Percentiles rank a stretch among this genome's conserved stretches.
phyloP scores from a whole-genome alignment of 2,797 vertebrate species.

The Diplodus sargus region DNA sequence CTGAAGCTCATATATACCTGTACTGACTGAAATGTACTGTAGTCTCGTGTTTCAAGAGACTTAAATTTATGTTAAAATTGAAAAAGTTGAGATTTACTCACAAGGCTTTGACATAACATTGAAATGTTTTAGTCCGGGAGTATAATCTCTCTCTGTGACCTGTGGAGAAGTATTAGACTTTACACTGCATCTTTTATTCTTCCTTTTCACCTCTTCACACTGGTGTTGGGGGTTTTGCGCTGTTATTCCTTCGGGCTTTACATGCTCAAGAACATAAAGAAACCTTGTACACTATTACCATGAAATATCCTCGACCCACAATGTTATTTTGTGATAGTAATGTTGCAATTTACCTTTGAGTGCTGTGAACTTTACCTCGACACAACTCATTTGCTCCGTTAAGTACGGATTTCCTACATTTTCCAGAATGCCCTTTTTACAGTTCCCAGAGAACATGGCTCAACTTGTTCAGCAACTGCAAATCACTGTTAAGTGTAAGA shows the following conservation, averaged over 20 bases:
- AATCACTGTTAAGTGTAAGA: slow-evolving; percentile 13
- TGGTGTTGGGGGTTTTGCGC: not conserved
- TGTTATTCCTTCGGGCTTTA: not conserved
- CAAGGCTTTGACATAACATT: not conserved
- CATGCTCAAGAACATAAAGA: slow-evolving; percentile 11
- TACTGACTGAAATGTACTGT: slow-evolving; percentile 15
- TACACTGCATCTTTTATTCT: not conserved
- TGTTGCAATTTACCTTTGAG: slow-evolving; percentile 19
- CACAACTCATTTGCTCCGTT: slow-evolving; percentile 20
- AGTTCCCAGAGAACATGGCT: slow-evolving; percentile 3
- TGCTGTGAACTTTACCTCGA: not conserved
- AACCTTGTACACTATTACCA: not conserved
- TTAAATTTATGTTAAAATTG: slow-evolving; percentile 26
- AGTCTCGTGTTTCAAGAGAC: slow-evolving; percentile 32
- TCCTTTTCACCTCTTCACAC: not conserved
- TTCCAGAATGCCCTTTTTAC: slow-evolving; percentile 13
- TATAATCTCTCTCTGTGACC: slow-evolving; percentile 6
- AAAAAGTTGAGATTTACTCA: slow-evolving; percentile 13
- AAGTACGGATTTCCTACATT: slow-evolving; percentile 32
- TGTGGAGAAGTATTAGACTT: slow-evolving; percentile 1
- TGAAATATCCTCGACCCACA: slow-evolving; percentile 11
- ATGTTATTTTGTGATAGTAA: slow-evolving; percentile 22
- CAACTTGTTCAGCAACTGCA: slow-evolving; percentile 14
- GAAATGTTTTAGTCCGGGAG: not conserved
- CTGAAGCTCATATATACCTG: slow-evolving; percentile 16